Percentiles rank a stretch among this genome's conserved stretches.
Evolutionary conservation across 2,797 vertebrate genomes (phyloP).

Genomic region (Gallirallus australis): DNA sequence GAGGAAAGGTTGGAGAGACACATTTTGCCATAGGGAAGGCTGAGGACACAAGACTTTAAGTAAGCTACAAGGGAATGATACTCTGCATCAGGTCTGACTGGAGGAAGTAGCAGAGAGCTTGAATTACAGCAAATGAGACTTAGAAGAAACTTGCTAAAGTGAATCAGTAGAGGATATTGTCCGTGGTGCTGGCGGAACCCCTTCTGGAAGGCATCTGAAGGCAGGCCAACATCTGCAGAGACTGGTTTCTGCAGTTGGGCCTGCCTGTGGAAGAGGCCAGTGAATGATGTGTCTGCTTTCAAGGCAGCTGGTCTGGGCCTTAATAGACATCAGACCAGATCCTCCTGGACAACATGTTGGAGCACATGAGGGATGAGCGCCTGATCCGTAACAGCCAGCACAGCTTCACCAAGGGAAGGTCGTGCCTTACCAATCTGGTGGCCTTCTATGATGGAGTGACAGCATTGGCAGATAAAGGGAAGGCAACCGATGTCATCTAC

Average conservation of each 20-base stretch:
- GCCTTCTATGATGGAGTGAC: too few species aligned
- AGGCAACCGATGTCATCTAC: too few species aligned
- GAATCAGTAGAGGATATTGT: background rate
- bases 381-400: too few species aligned
- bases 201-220: background rate
- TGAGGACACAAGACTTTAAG: background rate
- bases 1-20: background rate
- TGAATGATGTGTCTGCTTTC: background rate
- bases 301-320: background rate
- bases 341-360: too few species aligned
- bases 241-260: background rate
- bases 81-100: background rate
- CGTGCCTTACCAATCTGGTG: too few species aligned
- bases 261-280: background rate
- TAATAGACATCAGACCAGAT: background rate
- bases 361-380: too few species aligned
- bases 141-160: background rate
- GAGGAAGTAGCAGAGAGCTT: background rate
- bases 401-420: too few species aligned
- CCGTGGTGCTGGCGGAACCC: background rate
- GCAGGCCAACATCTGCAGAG: background rate
- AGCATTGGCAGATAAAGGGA: too few species aligned
- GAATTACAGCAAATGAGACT: background rate
- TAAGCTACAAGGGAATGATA: background rate
- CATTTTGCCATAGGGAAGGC: background rate